Evolutionary conservation across 2,888 invertebrate genomes (phyloP).

Genomic region (Bhutanitis thaidina): DNA sequence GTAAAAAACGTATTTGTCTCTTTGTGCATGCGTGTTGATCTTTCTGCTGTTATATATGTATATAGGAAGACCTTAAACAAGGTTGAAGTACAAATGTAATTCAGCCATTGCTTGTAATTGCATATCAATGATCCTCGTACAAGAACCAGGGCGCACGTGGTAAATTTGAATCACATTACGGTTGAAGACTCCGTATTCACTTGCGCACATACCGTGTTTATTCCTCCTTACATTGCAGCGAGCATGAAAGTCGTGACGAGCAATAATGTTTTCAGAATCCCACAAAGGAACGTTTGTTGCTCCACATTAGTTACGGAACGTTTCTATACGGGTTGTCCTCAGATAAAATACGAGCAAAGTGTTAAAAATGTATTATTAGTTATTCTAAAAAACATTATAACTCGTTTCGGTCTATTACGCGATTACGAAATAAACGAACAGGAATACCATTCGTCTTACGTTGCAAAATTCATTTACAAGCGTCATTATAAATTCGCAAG

Average conservation of each 20-base stretch:
- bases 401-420: conserved; percentile 1
- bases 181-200: conserved; percentile 15
- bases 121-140: conserved; percentile 8
- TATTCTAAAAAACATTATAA: not conserved
- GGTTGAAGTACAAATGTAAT: too few species aligned
- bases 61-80: too few species aligned
- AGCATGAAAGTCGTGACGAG: conserved; percentile 26
- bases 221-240: conserved; percentile 18
- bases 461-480: not conserved
- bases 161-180: conserved; percentile 16
- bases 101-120: not conserved
- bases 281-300: conserved; percentile 2
- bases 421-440: conserved; percentile 1
- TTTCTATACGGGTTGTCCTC: not conserved
- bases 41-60: too few species aligned
- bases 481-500: too few species aligned
- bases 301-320: not conserved
- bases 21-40: too few species aligned
- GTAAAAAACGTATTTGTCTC: too few species aligned
- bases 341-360: not conserved
- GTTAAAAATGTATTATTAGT: not conserved
- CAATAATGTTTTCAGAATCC: conserved; percentile 22
- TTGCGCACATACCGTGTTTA: conserved; percentile 12
- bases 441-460: conserved; percentile 1
- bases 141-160: conserved; percentile 23